Evolutionary conservation across 2,113 vertebrate species (phyloP).

Genomic region (Heterochromis multidens): DNA sequence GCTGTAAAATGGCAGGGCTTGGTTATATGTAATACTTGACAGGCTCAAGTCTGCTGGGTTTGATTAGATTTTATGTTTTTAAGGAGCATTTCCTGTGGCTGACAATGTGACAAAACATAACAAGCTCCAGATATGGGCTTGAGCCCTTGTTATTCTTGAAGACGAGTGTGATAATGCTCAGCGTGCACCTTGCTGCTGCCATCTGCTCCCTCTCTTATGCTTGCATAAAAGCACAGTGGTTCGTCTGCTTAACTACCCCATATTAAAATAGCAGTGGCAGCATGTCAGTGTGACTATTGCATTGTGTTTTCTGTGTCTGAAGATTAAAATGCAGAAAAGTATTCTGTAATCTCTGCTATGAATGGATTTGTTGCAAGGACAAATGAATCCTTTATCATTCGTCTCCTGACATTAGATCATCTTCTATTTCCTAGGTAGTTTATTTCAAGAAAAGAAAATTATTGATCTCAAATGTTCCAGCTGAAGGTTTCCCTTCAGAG

Average conservation of each 20-base stretch:
- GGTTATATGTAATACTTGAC: not conserved
- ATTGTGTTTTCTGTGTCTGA: not conserved
- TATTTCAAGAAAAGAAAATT: slow-evolving; percentile 1
- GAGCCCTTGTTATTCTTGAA: slow-evolving; percentile 35
- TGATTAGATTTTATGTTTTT: slow-evolving; percentile 8
- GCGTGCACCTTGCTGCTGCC: slow-evolving; percentile 47
- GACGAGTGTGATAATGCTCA: slow-evolving; percentile 30
- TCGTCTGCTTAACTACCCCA: slow-evolving; percentile 13
- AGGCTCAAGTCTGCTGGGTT: not conserved
- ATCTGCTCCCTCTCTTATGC: slow-evolving; percentile 57
- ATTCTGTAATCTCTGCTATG: not conserved
- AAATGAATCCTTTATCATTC: slow-evolving; percentile 23
- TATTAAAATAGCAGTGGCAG: slow-evolving; percentile 3
- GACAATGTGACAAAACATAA: not conserved
- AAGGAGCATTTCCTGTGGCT: not conserved
- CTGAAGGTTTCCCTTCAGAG: slow-evolving; percentile 19
- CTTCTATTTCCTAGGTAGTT: slow-evolving; percentile 2
- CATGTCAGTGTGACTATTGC: not conserved
- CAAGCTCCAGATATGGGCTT: not conserved
- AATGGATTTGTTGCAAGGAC: not conserved
- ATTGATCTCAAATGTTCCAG: slow-evolving; percentile 41
- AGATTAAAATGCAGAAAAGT: slow-evolving; percentile 10
- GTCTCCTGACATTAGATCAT: not conserved
- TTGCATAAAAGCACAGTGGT: slow-evolving; percentile 36
- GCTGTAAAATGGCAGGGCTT: not conserved